phyloP scores from a whole-genome alignment of 2,113 vertebrate genomes.

The Sylvietta virens region DNA sequence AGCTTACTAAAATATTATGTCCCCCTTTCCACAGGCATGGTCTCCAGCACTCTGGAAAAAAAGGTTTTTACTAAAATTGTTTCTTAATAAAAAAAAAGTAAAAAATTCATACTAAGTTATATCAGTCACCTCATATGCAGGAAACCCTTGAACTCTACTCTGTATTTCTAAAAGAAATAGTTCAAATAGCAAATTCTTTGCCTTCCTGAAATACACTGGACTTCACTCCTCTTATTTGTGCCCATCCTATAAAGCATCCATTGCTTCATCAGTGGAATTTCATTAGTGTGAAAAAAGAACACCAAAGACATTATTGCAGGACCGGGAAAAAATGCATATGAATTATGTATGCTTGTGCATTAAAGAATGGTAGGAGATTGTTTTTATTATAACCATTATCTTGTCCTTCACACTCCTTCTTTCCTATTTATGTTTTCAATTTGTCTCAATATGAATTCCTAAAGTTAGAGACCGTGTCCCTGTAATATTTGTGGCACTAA shows the following conservation, averaged over 20 bases:
- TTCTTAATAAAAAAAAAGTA: neutral
- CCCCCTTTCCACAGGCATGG: neutral
- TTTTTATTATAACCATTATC: neutral
- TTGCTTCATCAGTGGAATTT: neutral
- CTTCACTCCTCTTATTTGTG: neutral
- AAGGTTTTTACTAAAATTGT: neutral
- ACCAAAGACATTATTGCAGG: neutral
- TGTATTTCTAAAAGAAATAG: neutral
- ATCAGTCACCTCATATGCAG: neutral
- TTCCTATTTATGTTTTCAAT: neutral
- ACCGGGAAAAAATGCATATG: neutral
- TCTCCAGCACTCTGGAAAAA: neutral
- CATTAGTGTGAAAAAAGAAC: neutral
- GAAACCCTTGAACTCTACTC: neutral
- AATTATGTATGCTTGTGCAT: neutral
- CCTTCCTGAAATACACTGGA: neutral
- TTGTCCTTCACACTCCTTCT: neutral
- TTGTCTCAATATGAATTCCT: neutral
- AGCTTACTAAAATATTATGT: neutral
- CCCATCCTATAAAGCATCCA: neutral
- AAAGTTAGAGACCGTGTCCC: neutral
- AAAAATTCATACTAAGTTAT: neutral
- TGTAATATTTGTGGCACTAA: neutral
- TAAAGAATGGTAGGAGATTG: neutral
- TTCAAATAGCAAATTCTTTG: neutral